Base-by-base conservation (phyloP, 2,888 invertebrate genomes). In the Xestia xanthographa region DNA sequence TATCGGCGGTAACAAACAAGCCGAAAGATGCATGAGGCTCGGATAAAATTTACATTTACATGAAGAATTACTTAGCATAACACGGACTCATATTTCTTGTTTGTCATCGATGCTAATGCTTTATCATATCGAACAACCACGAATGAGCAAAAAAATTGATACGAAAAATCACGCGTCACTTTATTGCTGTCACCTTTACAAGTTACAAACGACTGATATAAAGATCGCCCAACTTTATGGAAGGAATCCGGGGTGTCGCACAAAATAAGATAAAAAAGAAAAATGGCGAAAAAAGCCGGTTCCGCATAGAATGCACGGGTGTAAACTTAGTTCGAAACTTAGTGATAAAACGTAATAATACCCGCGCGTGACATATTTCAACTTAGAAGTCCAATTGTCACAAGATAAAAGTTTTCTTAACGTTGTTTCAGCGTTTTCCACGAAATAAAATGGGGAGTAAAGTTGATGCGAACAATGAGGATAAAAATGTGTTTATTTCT, bases 301-400 rank as follows among this genome's bases (percentile, higher is more conserved):
- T 69, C 79, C 66, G 58, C 66, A 60, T 68, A 77, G 76, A 78
- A 84, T 85, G 85, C 79, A 77, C 82, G 68, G 34, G 53, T 72
- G 84, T 72, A 80, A 86, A 86, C 80, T 85, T 79, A 83, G 84
- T 86, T 86, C 71, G 41, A 45, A 86, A 86, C 77, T 86, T 84
- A 86, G 75, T 82, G 86, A 86, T 86, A 86, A 86, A 84, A 86
- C 77, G 78, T 84, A 86, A 86, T 86, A 86, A 84, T 84, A 75
- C 86, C 86, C 86, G 72, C 68, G 77, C 76, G 82, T 86, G 86
- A 86, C 78, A 86, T 86, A 82, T 86, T 75, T 82, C 80, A 86
- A 77, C 79, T 86, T 79, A 77, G 62, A 80, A 82, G 84, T 84
- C 79, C 86, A 81, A 82, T 86, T 86, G 84, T 84, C 74, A 79